Conservation (phyloP, 2,888 invertebrate species). For the Caenorhabditis becei region DNA sequence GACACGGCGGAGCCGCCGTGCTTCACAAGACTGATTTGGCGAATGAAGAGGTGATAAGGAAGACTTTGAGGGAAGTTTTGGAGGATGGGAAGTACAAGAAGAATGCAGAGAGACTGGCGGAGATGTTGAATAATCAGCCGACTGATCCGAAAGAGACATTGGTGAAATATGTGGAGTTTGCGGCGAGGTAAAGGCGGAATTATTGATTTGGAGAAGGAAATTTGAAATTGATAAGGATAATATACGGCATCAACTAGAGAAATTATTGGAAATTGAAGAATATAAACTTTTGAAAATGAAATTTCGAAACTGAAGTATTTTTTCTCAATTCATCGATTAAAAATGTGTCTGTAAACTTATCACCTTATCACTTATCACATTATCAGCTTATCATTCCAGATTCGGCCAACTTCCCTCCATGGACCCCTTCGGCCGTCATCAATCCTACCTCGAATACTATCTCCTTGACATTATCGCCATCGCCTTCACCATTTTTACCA, state of each 20-base stretch:
- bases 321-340: no score
- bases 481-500: no score
- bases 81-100: constrained; percentile 26
- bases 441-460: constrained; percentile 33
- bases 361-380: neutral
- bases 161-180: constrained; percentile 65
- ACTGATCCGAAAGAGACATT: constrained; percentile 62
- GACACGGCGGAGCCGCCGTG: constrained; percentile 59
- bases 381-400: constrained; percentile 14
- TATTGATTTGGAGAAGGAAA: neutral
- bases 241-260: no score
- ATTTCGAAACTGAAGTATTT: no score
- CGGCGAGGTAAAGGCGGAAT: no score
- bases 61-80: constrained; percentile 31
- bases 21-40: constrained; percentile 62
- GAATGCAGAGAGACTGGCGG: constrained; percentile 49
- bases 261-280: no score
- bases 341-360: no score
- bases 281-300: no score
- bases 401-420: constrained; percentile 32
- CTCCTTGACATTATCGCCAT: constrained; percentile 46
- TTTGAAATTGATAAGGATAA: no score
- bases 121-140: constrained; percentile 62
- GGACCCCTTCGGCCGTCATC: constrained; percentile 34
- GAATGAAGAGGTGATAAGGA: constrained; percentile 5